Conservation (phyloP, 2,797 vertebrate genomes). For the Cyclopterus lumpus region DNA sequence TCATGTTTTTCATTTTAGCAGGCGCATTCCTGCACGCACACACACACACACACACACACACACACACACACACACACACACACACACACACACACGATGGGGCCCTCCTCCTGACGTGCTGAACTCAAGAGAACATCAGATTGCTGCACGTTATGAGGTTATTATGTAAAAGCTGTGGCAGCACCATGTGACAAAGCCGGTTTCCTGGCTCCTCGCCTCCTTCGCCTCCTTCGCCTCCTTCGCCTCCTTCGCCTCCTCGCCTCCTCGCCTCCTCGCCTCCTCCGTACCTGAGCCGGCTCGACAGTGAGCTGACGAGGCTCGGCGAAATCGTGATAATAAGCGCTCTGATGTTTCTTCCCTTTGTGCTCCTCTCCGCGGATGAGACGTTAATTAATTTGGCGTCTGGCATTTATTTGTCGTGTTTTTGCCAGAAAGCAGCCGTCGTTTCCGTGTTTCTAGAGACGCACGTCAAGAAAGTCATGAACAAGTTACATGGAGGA, state of each 20-base stretch:
- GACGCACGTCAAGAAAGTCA: too few relatives aligned
- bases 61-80: slow-evolving; percentile 28
- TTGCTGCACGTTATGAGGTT: slow-evolving; percentile 45
- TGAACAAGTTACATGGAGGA: too few relatives aligned
- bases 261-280: rapidly evolving
- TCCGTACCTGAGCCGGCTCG: slow-evolving; percentile 11
- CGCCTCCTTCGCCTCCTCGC: not conserved
- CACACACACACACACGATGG: slow-evolving; percentile 15
- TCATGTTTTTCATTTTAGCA: slow-evolving; percentile 58
- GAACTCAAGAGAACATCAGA: slow-evolving; percentile 42
- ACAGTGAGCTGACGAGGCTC: slow-evolving; percentile 47
- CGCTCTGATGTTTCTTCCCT: slow-evolving; percentile 15
- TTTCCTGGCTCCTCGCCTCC: not conserved
- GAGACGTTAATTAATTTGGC: not conserved
- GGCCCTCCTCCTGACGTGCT: slow-evolving; percentile 44
- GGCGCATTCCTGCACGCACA: slow-evolving; percentile 55
- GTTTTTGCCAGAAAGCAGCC: too few relatives aligned
- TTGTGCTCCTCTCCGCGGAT: not conserved
- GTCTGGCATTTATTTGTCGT: not conserved
- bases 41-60: slow-evolving; percentile 9
- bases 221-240: not conserved
- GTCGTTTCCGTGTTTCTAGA: too few relatives aligned
- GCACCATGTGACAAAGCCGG: slow-evolving; percentile 27
- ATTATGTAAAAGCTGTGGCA: slow-evolving; percentile 25
- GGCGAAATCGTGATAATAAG: slow-evolving; percentile 45